Base-by-base conservation (phyloP, 2,888 invertebrate genomes). In the Thymelicus sylvestris region DNA sequence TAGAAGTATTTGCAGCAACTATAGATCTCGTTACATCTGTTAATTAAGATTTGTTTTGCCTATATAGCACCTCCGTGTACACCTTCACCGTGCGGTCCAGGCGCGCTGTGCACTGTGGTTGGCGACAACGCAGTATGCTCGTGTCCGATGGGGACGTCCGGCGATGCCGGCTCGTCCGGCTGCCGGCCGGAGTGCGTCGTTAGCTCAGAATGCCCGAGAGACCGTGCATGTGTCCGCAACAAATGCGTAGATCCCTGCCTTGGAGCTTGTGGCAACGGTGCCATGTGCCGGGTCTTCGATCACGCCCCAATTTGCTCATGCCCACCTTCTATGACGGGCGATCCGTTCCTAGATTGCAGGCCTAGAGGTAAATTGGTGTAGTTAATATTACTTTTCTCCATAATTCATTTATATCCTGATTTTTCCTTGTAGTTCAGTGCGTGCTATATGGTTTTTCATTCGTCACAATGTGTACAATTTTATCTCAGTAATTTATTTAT, bases 181-280 rank as follows among this genome's bases (percentile, higher is more conserved):
- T 98, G 98, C 82, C 94, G 96, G 73, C 97, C 97, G 0, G 97
- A 98, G 86, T 98, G 98, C 85, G 95, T 97, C 1, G 95, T 97
- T 41, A 97, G 96, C 84, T 95, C 97, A 0, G 97, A 97, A 83
- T 98, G 98, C 83, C 89, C 96, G 7, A 95, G 96, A 66, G 95
- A 97, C 83, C 95, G 95, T 66, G 96, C 97, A 39, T 98, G 98
- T 79, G 94, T 96, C 3, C 96, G 96, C 79, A 90, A 97, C 96
- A 92, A 96, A 85, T 98, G 98, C 81, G 90, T 96, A 5, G 96
- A 98, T 82, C 97, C 97, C 10, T 98, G 98, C 80, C 94, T 96
- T 2, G 97, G 97, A 47, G 95, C 96, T n/a, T 98, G 98, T 77
- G 97, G 98, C 72, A 95, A 95, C 79, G 95, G 95, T 31, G 97